These are phyloP conservation scores for Aporophyla nigra DNA, from an alignment of 2,888 invertebrate species.

Conservation along the genomic window DNA sequence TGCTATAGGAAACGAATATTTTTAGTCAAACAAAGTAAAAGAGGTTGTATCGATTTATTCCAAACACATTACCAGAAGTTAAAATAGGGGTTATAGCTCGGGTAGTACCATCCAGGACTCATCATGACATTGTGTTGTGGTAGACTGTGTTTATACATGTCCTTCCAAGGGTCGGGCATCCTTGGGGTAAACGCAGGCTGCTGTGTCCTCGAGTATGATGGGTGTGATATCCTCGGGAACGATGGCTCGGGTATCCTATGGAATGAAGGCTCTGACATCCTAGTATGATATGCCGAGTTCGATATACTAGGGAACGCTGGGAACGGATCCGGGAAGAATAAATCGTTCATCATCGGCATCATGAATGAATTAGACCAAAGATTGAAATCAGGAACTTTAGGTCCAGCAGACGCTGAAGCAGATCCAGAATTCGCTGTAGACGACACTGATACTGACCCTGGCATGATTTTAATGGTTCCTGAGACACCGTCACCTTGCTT, in stretches of 20 bases:
- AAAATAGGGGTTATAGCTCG: slow-evolving; percentile 75
- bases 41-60: slow-evolving; percentile 56
- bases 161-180: slow-evolving; percentile 63
- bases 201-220: slow-evolving; percentile 67
- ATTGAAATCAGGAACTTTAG: slow-evolving; percentile 45
- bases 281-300: slow-evolving; percentile 57
- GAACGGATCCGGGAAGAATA: slow-evolving; percentile 64
- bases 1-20: neutral
- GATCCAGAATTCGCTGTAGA: slow-evolving; percentile 74
- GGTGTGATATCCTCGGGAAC: slow-evolving; percentile 35
- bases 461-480: slow-evolving; percentile 76
- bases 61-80: slow-evolving; percentile 69
- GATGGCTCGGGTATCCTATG: slow-evolving; percentile 43
- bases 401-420: slow-evolving; percentile 54
- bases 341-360: slow-evolving; percentile 61
- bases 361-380: slow-evolving; percentile 63
- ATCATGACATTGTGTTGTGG: slow-evolving; percentile 62
- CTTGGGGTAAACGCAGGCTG: slow-evolving; percentile 71
- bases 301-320: slow-evolving; percentile 68
- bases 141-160: slow-evolving; percentile 69
- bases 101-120: slow-evolving; percentile 73
- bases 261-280: slow-evolving; percentile 69
- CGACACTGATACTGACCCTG: slow-evolving; percentile 78
- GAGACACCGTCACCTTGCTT: slow-evolving; percentile 75
- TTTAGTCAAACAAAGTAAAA: neutral